phyloP scores from a whole-genome alignment of 37 sponge, comb jelly and placozoan genomes.

The Crambe crambe region DNA sequence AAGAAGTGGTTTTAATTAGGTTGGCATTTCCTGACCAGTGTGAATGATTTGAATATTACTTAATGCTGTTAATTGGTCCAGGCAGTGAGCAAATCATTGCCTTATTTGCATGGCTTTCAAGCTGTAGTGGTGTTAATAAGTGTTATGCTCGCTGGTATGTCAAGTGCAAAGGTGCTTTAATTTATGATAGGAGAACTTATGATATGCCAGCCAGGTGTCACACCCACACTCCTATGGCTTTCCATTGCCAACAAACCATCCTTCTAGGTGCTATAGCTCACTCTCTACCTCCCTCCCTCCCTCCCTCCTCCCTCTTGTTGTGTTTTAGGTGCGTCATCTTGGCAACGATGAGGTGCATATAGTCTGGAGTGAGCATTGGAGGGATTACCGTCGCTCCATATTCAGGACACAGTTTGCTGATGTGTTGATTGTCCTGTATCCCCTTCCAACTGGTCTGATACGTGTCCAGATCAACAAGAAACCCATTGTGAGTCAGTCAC shows the following conservation, averaged over 20 bases:
- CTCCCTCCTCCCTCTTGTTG: background rate
- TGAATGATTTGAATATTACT: too few species aligned
- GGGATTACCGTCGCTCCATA: slow-evolving; percentile 86
- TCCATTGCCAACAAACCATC: background rate
- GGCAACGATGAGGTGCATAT: slow-evolving; percentile 98
- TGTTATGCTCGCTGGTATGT: background rate
- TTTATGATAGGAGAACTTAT: too few species aligned
- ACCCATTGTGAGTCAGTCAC: slow-evolving; percentile 33
- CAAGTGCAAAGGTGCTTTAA: background rate
- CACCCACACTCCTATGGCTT: too few species aligned
- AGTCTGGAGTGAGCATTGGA: slow-evolving; percentile 98
- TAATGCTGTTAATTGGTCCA: too few species aligned
- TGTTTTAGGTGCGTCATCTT: slow-evolving; percentile 88
- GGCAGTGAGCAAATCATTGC: background rate
- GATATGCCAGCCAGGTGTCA: background rate
- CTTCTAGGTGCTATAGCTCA: background rate
- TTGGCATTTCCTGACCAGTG: too few species aligned
- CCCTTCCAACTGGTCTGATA: slow-evolving; percentile 72
- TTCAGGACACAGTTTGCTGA: slow-evolving; percentile 95
- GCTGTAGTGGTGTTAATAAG: slow-evolving; percentile 3
- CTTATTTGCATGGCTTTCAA: slow-evolving; percentile 8
- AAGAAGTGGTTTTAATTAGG: too few species aligned
- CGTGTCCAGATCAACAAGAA: slow-evolving; percentile 85
- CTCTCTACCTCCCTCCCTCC: background rate
- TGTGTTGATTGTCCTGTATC: slow-evolving; percentile 92